Conservation (phyloP, 92 coral and sea anemone species). For the Micromussa lordhowensis region DNA sequence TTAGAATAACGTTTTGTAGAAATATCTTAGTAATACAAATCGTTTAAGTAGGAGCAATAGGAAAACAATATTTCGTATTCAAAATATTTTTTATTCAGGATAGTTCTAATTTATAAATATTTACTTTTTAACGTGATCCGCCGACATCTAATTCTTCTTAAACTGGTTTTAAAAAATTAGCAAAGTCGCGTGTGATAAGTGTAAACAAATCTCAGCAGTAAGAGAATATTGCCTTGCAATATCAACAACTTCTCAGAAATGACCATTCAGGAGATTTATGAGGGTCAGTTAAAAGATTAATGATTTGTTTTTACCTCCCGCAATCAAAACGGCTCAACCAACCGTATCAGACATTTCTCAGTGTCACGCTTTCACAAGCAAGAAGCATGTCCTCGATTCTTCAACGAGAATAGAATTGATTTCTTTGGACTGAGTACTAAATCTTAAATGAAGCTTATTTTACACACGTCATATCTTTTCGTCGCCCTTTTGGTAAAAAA, state of each 20-base stretch:
- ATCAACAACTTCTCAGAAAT: neutral
- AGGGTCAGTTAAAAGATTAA: neutral
- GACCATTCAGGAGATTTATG: neutral
- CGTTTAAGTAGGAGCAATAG: neutral
- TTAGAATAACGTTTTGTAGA: neutral
- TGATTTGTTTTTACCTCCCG: neutral
- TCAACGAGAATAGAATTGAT: neutral
- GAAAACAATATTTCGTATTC: neutral
- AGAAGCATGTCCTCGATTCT: neutral
- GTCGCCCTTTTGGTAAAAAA: neutral
- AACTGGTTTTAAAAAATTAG: neutral
- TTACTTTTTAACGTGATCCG: neutral
- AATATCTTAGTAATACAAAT: neutral
- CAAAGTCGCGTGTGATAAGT: neutral
- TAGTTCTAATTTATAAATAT: neutral
- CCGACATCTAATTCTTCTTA: neutral
- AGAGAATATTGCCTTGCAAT: neutral
- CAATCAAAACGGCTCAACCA: conserved; percentile 2
- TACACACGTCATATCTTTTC: neutral
- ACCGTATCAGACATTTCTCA: neutral
- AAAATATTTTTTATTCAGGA: neutral
- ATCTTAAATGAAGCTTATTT: neutral
- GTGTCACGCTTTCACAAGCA: neutral
- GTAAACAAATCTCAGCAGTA: neutral
- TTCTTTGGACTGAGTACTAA: neutral